These are phyloP conservation scores for Nyctibius grandis DNA, from an alignment of 2,797 vertebrate genomes.

Conservation along the genomic window DNA sequence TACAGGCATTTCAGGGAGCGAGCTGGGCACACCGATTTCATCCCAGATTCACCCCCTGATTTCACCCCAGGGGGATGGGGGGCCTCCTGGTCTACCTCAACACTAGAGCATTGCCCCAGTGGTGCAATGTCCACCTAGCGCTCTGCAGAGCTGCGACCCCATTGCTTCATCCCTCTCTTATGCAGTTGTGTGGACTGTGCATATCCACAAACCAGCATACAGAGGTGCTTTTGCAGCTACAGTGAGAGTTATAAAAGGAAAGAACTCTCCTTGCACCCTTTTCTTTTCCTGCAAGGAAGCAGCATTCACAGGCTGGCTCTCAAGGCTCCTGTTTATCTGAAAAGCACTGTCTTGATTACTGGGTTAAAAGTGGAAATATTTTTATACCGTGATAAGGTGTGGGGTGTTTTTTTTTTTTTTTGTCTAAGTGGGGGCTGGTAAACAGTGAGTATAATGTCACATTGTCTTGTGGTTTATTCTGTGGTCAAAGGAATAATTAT, in stretches of 20 bases:
- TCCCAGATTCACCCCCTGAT: no score
- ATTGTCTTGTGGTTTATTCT: background rate
- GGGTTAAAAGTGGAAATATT: conserved; percentile 23
- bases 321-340: background rate
- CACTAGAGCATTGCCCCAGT: no score
- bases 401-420: background rate
- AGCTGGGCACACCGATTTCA: no score
- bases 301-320: background rate
- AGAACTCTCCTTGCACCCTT: background rate
- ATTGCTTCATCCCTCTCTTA: background rate
- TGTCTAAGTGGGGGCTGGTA: background rate
- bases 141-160: background rate
- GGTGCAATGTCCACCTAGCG: background rate
- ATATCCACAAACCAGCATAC: background rate
- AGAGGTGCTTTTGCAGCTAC: background rate
- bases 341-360: background rate
- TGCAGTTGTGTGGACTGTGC: background rate
- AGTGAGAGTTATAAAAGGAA: background rate
- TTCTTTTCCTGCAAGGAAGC: background rate
- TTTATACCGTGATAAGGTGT: background rate
- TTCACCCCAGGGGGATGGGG: no score
- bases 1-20: no score
- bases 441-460: background rate
- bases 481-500: background rate
- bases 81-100: no score